Evolutionary conservation across 2,888 invertebrate species (phyloP).

Genomic region (Cephus pulcher): DNA sequence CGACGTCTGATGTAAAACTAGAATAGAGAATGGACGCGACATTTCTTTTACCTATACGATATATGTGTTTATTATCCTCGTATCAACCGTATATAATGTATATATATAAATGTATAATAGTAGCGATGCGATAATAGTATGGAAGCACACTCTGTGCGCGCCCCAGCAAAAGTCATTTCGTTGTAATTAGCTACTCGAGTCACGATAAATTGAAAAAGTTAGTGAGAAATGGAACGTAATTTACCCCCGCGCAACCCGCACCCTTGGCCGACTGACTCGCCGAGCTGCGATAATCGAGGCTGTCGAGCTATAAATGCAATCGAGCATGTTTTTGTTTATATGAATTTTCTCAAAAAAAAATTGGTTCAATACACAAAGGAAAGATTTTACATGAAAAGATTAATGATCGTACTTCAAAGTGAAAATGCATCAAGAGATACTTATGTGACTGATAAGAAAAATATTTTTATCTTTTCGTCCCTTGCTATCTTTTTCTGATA

Average conservation of each 20-base stretch:
- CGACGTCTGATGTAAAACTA: too few species aligned
- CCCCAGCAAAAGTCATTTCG: conserved; percentile 56
- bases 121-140: not conserved
- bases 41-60: too few species aligned
- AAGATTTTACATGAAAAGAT: not conserved
- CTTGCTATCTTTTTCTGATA: not conserved
- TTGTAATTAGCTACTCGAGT: conserved; percentile 60
- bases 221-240: conserved; percentile 62
- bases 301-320: not conserved
- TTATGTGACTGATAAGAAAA: not conserved
- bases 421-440: not conserved
- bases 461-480: not conserved
- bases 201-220: conserved; percentile 63
- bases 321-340: not conserved
- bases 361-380: not conserved
- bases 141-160: not conserved
- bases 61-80: too few species aligned
- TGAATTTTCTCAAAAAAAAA: not conserved
- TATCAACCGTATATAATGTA: too few species aligned
- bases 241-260: conserved; percentile 39
- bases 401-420: too few species aligned
- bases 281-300: conserved; percentile 34
- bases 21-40: too few species aligned
- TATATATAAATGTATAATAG: not conserved
- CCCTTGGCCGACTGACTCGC: conserved; percentile 15